These are phyloP conservation scores for Megalops cyprinoides DNA, from an alignment of 2,797 vertebrate genomes.

Conservation along the genomic window DNA sequence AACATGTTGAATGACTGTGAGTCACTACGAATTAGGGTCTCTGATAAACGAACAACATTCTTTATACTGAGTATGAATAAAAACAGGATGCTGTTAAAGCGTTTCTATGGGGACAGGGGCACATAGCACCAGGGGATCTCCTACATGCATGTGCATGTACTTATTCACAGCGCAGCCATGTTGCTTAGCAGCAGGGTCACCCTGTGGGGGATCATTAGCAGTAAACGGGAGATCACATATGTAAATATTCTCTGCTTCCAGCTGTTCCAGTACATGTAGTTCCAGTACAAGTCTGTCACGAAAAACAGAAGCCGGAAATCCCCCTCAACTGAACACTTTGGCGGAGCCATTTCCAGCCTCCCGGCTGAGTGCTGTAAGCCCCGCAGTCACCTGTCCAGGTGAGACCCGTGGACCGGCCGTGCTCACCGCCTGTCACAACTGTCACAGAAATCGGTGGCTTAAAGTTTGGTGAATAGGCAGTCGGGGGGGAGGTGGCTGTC, in stretches of 20 bases:
- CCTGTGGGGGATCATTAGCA: neutral
- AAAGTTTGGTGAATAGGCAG: neutral
- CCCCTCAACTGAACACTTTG: neutral
- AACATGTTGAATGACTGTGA: too few species aligned
- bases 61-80: too few species aligned
- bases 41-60: too few species aligned
- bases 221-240: neutral
- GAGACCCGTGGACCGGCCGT: neutral
- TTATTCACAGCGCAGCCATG: neutral
- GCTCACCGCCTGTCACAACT: neutral
- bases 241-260: neutral
- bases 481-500: neutral
- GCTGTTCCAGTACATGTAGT: neutral
- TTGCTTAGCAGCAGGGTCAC: neutral
- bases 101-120: neutral
- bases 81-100: neutral
- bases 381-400: neutral
- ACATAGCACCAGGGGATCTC: neutral
- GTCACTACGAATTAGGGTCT: too few species aligned
- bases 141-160: neutral
- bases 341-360: too few species aligned
- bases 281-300: too few species aligned
- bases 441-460: neutral
- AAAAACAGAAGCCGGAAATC: too few species aligned
- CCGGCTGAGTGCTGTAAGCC: neutral